Conservation (phyloP, 2,888 invertebrate genomes). For the Lycaena phlaeas region DNA sequence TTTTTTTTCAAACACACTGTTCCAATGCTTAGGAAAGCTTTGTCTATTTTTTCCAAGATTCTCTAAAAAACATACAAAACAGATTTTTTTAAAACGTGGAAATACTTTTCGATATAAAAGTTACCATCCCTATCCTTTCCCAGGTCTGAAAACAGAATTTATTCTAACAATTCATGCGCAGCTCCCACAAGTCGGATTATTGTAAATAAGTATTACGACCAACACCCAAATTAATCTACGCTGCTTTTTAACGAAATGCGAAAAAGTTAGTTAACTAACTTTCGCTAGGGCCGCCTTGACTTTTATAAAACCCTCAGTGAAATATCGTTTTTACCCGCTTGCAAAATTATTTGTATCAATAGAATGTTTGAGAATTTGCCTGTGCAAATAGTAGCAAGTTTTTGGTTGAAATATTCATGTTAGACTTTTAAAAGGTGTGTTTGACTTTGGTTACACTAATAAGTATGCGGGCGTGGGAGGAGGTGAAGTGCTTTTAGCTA, state of each 20-base stretch:
- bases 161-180: conserved; percentile 54
- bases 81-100: too few species aligned
- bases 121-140: conserved; percentile 33
- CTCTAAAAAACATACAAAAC: too few species aligned
- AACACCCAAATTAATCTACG: conserved; percentile 60
- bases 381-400: conserved; percentile 48
- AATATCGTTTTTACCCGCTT: conserved; percentile 47
- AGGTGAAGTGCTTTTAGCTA: conserved; percentile 26
- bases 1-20: too few species aligned
- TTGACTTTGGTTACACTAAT: conserved; percentile 57
- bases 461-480: conserved; percentile 42
- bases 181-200: conserved; percentile 63
- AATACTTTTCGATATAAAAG: conserved; percentile 18
- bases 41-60: too few species aligned
- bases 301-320: conserved; percentile 45
- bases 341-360: conserved; percentile 66
- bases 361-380: conserved; percentile 53
- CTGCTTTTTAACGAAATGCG: conserved; percentile 57
- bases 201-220: conserved; percentile 68
- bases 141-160: conserved; percentile 53
- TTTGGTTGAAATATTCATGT: conserved; percentile 34
- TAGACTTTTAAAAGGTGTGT: conserved; percentile 61
- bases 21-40: too few species aligned
- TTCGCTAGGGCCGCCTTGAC: conserved; percentile 32
- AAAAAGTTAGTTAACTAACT: conserved; percentile 63